Percentiles rank a stretch among this genome's conserved stretches.
These are phyloP conservation scores for Strigamia crassipes DNA, from an alignment of 2,888 invertebrate species.

Conservation along the genomic window DNA sequence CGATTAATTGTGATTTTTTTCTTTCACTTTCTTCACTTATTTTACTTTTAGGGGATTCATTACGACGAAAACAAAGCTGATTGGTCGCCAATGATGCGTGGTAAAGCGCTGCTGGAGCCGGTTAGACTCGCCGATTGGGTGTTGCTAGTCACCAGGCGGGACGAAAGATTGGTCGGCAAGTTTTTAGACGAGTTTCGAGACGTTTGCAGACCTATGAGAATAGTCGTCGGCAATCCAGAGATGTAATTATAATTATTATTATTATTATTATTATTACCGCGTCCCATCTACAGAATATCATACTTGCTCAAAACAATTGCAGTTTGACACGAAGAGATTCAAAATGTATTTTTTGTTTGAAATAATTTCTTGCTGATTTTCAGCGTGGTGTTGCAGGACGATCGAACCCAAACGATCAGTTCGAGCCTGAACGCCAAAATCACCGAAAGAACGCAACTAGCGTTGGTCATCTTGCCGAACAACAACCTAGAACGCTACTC, in stretches of 20 bases:
- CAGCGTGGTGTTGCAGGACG: conserved; percentile 18
- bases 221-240: conserved; percentile 54
- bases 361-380: too few species aligned
- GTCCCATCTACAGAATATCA: too few species aligned
- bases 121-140: conserved; percentile 57
- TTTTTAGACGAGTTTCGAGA: conserved; percentile 55
- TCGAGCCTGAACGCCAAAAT: conserved; percentile 52
- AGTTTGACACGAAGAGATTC: too few species aligned
- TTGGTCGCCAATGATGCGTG: conserved; percentile 74
- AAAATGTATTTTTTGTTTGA: too few species aligned
- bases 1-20: neutral
- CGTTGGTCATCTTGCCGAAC: conserved; percentile 66
- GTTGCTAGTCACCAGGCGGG: conserved; percentile 54
- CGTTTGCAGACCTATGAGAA: conserved; percentile 59
- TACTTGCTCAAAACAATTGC: too few species aligned
- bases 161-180: conserved; percentile 54
- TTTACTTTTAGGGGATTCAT: neutral
- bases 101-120: conserved; percentile 53
- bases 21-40: neutral
- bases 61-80: conserved; percentile 68
- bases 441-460: conserved; percentile 56
- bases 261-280: too few species aligned
- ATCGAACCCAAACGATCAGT: conserved; percentile 53
- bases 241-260: too few species aligned
- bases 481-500: conserved; percentile 77